Percentiles rank a stretch among this genome's conserved stretches.
These are phyloP conservation scores for Hemibagrus guttatus DNA, from an alignment of 2,797 vertebrate genomes.

Conservation along the genomic window DNA sequence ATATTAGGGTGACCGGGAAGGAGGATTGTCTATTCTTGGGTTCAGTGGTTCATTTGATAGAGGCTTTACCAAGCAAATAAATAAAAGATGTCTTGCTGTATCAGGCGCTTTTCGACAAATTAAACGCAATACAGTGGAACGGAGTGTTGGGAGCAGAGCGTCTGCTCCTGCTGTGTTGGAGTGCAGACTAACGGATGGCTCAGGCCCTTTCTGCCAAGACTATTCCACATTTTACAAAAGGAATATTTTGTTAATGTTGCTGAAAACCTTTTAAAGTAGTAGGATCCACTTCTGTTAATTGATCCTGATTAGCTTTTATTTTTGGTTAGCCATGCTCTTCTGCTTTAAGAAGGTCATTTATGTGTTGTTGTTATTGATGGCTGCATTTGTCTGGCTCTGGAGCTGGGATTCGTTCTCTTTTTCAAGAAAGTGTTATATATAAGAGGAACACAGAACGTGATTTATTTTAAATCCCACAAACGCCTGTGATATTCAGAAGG, in stretches of 20 bases:
- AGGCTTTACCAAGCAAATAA: constrained; percentile 62
- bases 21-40: constrained; percentile 54
- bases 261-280: neutral
- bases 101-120: constrained; percentile 62
- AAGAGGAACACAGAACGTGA: constrained; percentile 8
- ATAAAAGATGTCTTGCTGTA: constrained; percentile 65
- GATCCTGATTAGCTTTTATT: constrained; percentile 2
- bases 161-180: constrained; percentile 41
- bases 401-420: constrained; percentile 20
- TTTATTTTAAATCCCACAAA: constrained; percentile 25
- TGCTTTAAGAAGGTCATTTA: constrained; percentile 30
- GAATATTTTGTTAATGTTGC: constrained; percentile 14
- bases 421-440: constrained; percentile 25
- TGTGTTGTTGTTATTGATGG: constrained; percentile 19
- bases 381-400: constrained; percentile 12
- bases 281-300: neutral
- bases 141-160: constrained; percentile 39
- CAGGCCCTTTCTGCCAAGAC: constrained; percentile 9
- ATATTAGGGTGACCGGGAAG: constrained; percentile 38
- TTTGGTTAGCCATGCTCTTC: constrained; percentile 10
- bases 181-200: constrained; percentile 24
- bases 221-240: constrained; percentile 10
- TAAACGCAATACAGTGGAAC: constrained; percentile 64
- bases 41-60: constrained; percentile 62
- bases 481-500: neutral